A percentile compares a stretch with the other conserved stretches of the same genome.
Conservation (phyloP, 1,140 invertebrate genomes). For the Drosophila trapezifrons region DNA sequence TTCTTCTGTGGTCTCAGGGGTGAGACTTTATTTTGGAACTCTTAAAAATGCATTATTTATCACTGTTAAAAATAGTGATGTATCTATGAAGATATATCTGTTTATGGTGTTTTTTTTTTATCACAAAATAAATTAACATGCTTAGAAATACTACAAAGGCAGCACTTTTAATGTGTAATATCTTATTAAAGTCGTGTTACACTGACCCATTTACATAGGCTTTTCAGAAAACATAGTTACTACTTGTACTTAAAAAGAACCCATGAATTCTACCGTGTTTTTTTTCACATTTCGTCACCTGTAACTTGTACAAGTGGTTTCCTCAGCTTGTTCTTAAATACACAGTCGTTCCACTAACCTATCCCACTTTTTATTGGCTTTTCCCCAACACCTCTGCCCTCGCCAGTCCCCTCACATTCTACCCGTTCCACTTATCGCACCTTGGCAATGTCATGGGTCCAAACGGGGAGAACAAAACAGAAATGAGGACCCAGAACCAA, state of each 20-base stretch:
- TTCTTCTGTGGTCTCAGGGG: slow-evolving; percentile 2
- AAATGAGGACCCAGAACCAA: slow-evolving; percentile 1
- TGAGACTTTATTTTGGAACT: not conserved
- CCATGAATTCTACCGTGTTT: not conserved
- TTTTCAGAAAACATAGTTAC: too few species aligned
- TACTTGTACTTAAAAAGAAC: not conserved
- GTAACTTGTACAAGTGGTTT: not conserved
- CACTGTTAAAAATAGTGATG: too few species aligned
- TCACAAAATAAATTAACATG: too few species aligned
- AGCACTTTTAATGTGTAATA: not conserved
- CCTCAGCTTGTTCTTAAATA: slow-evolving; percentile 13
- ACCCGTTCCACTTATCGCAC: slow-evolving; percentile 41
- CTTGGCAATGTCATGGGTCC: slow-evolving; percentile 61
- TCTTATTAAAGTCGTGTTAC: not conserved
- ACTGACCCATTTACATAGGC: not conserved
- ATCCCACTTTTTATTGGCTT: slow-evolving; percentile 63
- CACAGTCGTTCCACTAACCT: slow-evolving; percentile 56
- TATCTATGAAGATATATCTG: too few species aligned
- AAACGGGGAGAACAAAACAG: slow-evolving; percentile 6
- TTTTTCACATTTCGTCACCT: slow-evolving; percentile 3
- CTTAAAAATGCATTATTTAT: not conserved
- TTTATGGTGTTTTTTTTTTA: too few species aligned
- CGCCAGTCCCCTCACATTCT: not conserved
- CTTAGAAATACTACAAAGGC: too few species aligned
- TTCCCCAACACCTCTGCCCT: slow-evolving; percentile 24